phyloP scores from a whole-genome alignment of 2,113 vertebrate genomes.

The Boulengeromyrus knoepffleri region DNA sequence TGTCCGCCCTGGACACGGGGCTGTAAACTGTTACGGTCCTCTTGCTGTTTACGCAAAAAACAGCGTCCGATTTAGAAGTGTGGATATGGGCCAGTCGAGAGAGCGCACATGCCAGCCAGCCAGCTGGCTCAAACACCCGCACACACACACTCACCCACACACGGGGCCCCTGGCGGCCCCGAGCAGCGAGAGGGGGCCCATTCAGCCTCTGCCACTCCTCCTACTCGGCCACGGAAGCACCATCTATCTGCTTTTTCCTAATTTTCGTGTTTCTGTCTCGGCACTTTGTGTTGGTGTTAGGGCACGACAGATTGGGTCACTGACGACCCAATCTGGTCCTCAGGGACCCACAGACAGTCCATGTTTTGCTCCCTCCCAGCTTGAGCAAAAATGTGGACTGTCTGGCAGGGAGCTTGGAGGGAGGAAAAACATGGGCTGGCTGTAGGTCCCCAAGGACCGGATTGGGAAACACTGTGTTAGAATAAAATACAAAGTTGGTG shows the following conservation, averaged over 20 bases:
- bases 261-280: neutral
- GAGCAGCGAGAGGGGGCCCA: neutral
- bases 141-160: neutral
- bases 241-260: neutral
- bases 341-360: neutral
- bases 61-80: neutral
- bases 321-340: neutral
- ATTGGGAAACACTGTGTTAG: neutral
- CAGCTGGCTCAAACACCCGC: neutral
- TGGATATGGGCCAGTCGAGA: neutral
- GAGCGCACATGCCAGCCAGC: neutral
- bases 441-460: neutral
- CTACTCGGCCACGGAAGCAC: neutral
- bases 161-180: neutral
- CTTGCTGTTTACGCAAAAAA: neutral
- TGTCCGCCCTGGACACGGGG: neutral
- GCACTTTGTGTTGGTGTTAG: neutral
- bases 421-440: neutral
- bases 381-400: neutral
- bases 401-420: neutral
- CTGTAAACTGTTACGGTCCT: neutral
- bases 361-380: neutral
- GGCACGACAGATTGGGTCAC: neutral
- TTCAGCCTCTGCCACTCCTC: neutral
- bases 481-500: neutral